Evolutionary conservation across 1,140 invertebrate species (phyloP).

Genomic region (Drosophila yakuba): DNA sequence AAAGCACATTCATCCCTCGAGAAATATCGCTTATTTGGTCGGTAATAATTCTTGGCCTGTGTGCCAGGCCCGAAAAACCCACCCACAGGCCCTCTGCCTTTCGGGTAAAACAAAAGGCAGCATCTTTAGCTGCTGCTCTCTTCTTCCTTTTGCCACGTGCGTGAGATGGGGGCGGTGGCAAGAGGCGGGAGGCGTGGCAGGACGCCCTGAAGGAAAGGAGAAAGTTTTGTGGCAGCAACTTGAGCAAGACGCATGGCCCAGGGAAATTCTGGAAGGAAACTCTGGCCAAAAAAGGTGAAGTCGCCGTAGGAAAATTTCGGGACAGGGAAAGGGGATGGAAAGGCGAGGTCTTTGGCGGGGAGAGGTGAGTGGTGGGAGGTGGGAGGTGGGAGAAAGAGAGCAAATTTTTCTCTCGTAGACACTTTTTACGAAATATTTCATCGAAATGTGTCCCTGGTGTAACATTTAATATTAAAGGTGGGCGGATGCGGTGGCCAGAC

Average conservation of each 20-base stretch:
- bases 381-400: constrained; percentile 16
- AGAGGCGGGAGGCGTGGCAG: constrained; percentile 32
- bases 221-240: constrained; percentile 75
- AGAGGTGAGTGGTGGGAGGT: background rate
- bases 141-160: constrained; percentile 67
- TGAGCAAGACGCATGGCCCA: constrained; percentile 65
- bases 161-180: constrained; percentile 35
- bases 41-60: constrained; percentile 82
- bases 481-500: constrained; percentile 45
- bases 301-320: constrained; percentile 7
- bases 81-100: background rate
- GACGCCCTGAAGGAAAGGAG: constrained; percentile 76
- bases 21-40: constrained; percentile 85
- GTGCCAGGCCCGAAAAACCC: constrained; percentile 51
- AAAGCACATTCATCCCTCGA: constrained; percentile 85
- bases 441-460: constrained; percentile 85
- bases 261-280: constrained; percentile 30
- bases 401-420: constrained; percentile 80
- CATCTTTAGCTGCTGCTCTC: constrained; percentile 55
- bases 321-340: background rate
- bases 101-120: constrained; percentile 67
- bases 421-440: constrained; percentile 85
- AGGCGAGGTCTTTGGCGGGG: background rate
- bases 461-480: constrained; percentile 85
- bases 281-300: constrained; percentile 36